Conservation (phyloP, 2,113 vertebrate species). For the Tauraco erythrolophus region DNA sequence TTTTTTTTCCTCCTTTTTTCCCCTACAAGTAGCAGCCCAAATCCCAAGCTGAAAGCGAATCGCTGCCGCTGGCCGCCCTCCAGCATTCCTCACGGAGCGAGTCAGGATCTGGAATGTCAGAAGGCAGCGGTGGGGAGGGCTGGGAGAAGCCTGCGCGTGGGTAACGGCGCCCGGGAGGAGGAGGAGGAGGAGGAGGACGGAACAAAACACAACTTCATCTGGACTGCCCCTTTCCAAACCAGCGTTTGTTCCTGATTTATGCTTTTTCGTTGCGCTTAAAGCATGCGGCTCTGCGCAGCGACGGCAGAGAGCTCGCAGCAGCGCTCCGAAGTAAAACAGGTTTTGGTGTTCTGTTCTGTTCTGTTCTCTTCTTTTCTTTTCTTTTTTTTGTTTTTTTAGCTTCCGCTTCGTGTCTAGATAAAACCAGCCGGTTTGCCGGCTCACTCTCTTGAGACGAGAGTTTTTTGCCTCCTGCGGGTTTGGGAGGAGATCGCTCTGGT, state of each 20-base stretch:
- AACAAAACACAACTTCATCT: conserved; percentile 74
- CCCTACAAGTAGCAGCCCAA: conserved; percentile 74
- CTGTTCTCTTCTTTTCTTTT: no score
- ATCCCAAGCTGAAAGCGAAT: conserved; percentile 81
- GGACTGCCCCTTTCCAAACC: conserved; percentile 68
- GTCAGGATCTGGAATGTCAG: conserved; percentile 82
- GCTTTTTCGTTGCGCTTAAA: background rate
- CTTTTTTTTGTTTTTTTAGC: background rate
- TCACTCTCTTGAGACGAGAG: background rate
- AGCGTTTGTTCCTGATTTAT: conserved; percentile 71
- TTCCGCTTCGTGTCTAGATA: background rate
- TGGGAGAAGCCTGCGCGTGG: conserved; percentile 47
- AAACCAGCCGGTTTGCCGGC: background rate
- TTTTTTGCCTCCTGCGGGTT: background rate
- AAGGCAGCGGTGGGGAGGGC: conserved; percentile 73
- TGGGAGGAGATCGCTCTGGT: background rate
- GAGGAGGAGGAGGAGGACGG: conserved; percentile 66
- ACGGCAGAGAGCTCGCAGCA: background rate
- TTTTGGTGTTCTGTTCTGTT: background rate
- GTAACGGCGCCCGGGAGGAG: conserved; percentile 50
- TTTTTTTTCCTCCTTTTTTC: background rate
- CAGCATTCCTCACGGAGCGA: conserved; percentile 81
- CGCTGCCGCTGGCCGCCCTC: conserved; percentile 78
- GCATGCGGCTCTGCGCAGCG: conserved; percentile 13
- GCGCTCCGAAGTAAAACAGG: background rate